phyloP scores from a whole-genome alignment of 2,888 invertebrate genomes.

The Druceiella hillmani region DNA sequence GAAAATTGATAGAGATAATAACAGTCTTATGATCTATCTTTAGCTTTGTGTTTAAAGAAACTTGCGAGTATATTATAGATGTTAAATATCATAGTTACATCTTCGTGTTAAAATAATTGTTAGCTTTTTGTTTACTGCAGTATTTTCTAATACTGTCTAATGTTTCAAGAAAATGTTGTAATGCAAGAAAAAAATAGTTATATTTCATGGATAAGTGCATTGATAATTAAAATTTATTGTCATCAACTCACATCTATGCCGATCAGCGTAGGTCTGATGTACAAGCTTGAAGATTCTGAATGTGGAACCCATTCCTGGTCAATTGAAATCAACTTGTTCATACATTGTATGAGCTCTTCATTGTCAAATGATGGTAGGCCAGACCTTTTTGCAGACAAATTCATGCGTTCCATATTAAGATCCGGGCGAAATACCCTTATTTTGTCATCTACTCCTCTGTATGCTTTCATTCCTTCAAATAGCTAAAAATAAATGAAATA shows the following conservation, averaged over 20 bases:
- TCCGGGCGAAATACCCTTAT: conserved; percentile 94
- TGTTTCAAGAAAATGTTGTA: too few species aligned
- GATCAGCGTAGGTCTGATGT: conserved; percentile 93
- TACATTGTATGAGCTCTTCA: conserved; percentile 77
- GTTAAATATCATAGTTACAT: too few species aligned
- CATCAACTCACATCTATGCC: conserved; percentile 83
- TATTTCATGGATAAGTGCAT: too few species aligned
- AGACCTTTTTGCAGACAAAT: conserved; percentile 73
- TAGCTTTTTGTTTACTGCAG: too few species aligned
- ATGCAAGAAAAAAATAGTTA: too few species aligned
- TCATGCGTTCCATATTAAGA: conserved; percentile 92
- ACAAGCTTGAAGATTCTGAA: conserved; percentile 83
- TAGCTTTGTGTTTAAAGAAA: too few species aligned
- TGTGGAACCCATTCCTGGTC: conserved; percentile 99
- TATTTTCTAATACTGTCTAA: too few species aligned
- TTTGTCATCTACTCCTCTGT: conserved; percentile 85
- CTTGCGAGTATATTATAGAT: too few species aligned
- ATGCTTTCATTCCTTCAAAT: conserved; percentile 98
- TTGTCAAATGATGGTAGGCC: conserved; percentile 88
- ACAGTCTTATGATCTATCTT: too few species aligned
- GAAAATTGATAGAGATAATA: too few species aligned
- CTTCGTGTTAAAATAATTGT: too few species aligned
- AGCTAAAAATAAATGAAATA: too few species aligned
- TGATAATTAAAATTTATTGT: conserved; percentile 6
- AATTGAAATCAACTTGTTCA: conserved; percentile 78